Conservation (phyloP, 2,888 invertebrate species). For the Atrina japonica region DNA sequence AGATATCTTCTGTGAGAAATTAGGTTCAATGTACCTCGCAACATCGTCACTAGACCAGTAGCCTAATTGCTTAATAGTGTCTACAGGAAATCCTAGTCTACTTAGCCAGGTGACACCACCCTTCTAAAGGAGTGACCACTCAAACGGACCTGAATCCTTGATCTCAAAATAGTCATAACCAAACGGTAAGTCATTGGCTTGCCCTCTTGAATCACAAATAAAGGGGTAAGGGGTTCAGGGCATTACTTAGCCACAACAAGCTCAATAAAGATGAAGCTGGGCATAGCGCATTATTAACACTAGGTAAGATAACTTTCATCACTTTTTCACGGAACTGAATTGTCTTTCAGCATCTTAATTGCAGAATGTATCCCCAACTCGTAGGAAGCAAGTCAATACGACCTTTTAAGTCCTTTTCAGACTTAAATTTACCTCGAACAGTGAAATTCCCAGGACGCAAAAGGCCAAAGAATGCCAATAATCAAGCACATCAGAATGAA, state of each 20-base stretch:
- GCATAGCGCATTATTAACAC: slow-evolving; percentile 10
- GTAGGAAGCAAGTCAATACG: slow-evolving; percentile 15
- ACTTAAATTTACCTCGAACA: not conserved
- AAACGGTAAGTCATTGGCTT: not conserved
- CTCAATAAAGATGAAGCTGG: slow-evolving; percentile 13
- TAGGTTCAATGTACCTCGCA: slow-evolving; percentile 15
- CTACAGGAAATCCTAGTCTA: slow-evolving; percentile 13
- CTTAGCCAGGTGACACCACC: slow-evolving; percentile 11
- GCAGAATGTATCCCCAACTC: slow-evolving; percentile 13
- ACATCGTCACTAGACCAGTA: slow-evolving; percentile 17
- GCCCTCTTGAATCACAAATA: too few species aligned
- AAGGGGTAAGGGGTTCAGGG: too few species aligned
- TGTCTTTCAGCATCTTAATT: slow-evolving; percentile 16
- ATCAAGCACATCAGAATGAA: slow-evolving; percentile 21
- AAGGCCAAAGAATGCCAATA: slow-evolving; percentile 18
- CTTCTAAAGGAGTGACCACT: slow-evolving; percentile 18
- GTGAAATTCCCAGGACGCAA: slow-evolving; percentile 15
- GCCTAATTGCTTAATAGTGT: slow-evolving; percentile 13
- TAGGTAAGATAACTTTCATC: slow-evolving; percentile 13
- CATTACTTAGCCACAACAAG: slow-evolving; percentile 10
- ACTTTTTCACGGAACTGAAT: slow-evolving; percentile 13
- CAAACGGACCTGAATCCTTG: not conserved
- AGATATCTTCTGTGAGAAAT: slow-evolving; percentile 8
- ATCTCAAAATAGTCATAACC: too few species aligned
- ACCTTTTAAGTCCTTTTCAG: slow-evolving; percentile 12